phyloP scores from a whole-genome alignment of 2,797 vertebrate species.

The Aeoliscus strigatus region DNA sequence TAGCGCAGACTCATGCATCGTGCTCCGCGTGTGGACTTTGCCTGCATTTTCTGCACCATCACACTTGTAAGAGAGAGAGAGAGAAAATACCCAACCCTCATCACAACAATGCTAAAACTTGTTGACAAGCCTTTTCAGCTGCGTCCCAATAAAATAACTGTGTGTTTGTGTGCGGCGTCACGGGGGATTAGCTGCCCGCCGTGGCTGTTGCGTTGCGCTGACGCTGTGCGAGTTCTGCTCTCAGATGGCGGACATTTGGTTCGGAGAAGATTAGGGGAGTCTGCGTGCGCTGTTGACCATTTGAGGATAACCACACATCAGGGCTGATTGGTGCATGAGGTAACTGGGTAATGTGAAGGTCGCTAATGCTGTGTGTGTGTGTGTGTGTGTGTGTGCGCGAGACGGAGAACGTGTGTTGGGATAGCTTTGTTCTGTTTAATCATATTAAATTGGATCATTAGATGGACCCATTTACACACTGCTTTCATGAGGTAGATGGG shows the following conservation, averaged over 20 bases:
- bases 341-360: constrained; percentile 15
- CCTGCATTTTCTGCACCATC: no score
- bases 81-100: no score
- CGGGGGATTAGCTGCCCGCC: constrained; percentile 30
- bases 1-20: no score
- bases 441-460: constrained; percentile 68
- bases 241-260: constrained; percentile 45
- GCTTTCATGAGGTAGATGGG: constrained; percentile 55
- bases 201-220: constrained; percentile 23
- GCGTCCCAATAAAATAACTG: background rate
- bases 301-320: constrained; percentile 40
- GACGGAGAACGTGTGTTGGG: constrained; percentile 8
- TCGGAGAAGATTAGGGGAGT: constrained; percentile 39
- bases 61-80: no score
- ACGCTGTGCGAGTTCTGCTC: constrained; percentile 26
- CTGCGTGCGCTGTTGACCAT: constrained; percentile 19
- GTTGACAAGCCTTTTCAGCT: no score
- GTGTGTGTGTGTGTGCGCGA: background rate
- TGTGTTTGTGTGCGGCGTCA: constrained; percentile 20
- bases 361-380: constrained; percentile 5
- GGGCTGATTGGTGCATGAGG: constrained; percentile 34
- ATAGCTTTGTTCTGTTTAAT: constrained; percentile 64
- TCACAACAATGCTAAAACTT: no score
- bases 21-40: no score
- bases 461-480: constrained; percentile 56